Percentiles rank a stretch among this genome's conserved stretches.
phyloP scores from a whole-genome alignment of 2,797 vertebrate species.

The Betta splendens region DNA sequence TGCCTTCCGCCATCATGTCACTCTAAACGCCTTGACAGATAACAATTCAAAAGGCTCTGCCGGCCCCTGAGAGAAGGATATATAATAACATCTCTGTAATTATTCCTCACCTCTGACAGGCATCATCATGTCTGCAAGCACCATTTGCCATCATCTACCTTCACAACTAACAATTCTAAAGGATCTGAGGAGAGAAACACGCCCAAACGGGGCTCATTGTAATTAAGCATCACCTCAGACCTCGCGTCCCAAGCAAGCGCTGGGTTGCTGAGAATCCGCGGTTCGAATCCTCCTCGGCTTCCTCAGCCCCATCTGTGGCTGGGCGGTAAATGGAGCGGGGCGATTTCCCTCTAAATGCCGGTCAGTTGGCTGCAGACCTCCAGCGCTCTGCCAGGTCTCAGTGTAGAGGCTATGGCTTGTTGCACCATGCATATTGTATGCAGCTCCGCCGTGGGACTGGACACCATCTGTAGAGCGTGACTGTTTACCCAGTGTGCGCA shows the following conservation, averaged over 20 bases:
- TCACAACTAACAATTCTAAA: constrained; percentile 11
- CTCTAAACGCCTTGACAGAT: constrained; percentile 19
- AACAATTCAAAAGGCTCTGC: background rate
- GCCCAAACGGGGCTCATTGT: constrained; percentile 1
- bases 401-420: constrained; percentile 51
- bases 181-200: constrained; percentile 14
- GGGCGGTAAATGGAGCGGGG: constrained; percentile 58
- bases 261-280: constrained; percentile 4
- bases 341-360: constrained; percentile 63
- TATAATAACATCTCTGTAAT: constrained; percentile 2
- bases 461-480: constrained; percentile 57
- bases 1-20: background rate
- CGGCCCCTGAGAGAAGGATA: constrained; percentile 19
- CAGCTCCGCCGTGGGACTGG: constrained; percentile 36
- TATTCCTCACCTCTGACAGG: constrained; percentile 4
- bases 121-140: constrained; percentile 21
- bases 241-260: constrained; percentile 36
- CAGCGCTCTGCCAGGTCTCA: constrained; percentile 42
- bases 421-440: constrained; percentile 57
- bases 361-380: constrained; percentile 52
- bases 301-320: constrained; percentile 54
- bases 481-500: too few species aligned
- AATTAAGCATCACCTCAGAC: constrained; percentile 9
- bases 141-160: too few species aligned
- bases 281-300: constrained; percentile 28